Conservation (phyloP, 2,797 vertebrate species). For the Lagodon rhomboides region DNA sequence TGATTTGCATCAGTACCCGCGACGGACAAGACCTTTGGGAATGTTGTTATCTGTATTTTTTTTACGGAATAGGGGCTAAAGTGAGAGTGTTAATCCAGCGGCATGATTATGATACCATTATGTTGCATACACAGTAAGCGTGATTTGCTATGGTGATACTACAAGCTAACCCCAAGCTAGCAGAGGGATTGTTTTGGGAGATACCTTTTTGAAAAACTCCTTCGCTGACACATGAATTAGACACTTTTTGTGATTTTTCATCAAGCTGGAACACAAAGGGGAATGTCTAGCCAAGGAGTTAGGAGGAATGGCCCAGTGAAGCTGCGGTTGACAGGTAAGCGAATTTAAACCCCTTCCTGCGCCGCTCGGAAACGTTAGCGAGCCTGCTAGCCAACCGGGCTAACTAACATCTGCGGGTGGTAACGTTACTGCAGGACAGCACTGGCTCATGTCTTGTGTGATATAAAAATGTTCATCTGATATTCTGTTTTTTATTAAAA, state of each 20-base stretch:
- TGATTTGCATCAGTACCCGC: conserved; percentile 21
- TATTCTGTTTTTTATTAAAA: accelerated
- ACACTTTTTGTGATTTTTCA: conserved; percentile 49
- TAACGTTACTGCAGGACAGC: neutral
- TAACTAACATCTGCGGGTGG: conserved; percentile 34
- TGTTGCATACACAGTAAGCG: conserved; percentile 56
- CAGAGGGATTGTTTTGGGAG: conserved; percentile 72
- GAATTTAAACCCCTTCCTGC: conserved; percentile 69
- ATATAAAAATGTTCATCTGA: neutral
- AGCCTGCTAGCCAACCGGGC: conserved; percentile 62
- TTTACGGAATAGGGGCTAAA: neutral
- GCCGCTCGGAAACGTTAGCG: conserved; percentile 58
- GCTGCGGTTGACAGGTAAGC: conserved; percentile 97
- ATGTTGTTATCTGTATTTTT: conserved; percentile 18
- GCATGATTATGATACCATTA: conserved; percentile 36
- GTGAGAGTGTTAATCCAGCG: conserved; percentile 19
- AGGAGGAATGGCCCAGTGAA: conserved; percentile 98
- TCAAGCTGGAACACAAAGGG: conserved; percentile 82
- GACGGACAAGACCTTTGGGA: conserved; percentile 4
- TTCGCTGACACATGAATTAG: conserved; percentile 65
- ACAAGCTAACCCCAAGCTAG: conserved; percentile 77
- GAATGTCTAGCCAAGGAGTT: conserved; percentile 96
- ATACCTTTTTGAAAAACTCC: conserved; percentile 57
- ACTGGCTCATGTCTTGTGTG: neutral
- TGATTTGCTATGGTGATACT: conserved; percentile 78